phyloP scores from a whole-genome alignment of 2,888 invertebrate species.

The Melinaea marsaeus region DNA sequence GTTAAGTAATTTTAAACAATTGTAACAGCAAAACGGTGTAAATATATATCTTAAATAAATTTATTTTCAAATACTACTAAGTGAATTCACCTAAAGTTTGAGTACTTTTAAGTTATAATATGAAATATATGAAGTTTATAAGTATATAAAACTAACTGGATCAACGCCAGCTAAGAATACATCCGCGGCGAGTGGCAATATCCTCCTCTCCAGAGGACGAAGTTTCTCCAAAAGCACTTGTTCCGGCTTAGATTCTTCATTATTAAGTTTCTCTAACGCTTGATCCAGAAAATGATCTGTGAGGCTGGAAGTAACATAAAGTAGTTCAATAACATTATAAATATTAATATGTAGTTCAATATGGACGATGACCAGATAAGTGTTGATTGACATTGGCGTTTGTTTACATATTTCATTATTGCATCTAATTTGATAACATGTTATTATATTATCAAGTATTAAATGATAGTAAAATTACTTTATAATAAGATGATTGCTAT shows the following conservation, averaged over 20 bases:
- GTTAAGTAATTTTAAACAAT: too few relatives aligned
- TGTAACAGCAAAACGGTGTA: too few relatives aligned
- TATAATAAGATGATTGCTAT: too few relatives aligned
- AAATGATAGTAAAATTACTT: too few relatives aligned
- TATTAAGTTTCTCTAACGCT: slow-evolving; percentile 49
- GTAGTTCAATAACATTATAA: not conserved
- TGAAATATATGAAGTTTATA: not conserved
- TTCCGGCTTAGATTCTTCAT: slow-evolving; percentile 46
- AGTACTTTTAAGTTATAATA: too few relatives aligned
- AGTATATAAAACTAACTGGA: slow-evolving; percentile 48
- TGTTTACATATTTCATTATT: too few relatives aligned
- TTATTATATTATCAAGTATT: too few relatives aligned
- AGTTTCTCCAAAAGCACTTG: slow-evolving; percentile 58
- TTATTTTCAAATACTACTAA: too few relatives aligned
- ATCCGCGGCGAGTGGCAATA: slow-evolving; percentile 62
- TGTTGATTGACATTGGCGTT: not conserved
- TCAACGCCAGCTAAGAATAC: slow-evolving; percentile 64
- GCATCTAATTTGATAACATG: too few relatives aligned
- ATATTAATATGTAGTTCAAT: slow-evolving; percentile 1
- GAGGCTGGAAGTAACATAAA: slow-evolving; percentile 46
- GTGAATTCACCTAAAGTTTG: too few relatives aligned
- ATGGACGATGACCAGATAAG: slow-evolving; percentile 13
- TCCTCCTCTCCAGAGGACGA: slow-evolving; percentile 51
- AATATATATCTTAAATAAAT: too few relatives aligned
- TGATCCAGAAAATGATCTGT: slow-evolving; percentile 58